phyloP scores from a whole-genome alignment of 1,140 invertebrate genomes.

The Zaprionus tsacasi region DNA sequence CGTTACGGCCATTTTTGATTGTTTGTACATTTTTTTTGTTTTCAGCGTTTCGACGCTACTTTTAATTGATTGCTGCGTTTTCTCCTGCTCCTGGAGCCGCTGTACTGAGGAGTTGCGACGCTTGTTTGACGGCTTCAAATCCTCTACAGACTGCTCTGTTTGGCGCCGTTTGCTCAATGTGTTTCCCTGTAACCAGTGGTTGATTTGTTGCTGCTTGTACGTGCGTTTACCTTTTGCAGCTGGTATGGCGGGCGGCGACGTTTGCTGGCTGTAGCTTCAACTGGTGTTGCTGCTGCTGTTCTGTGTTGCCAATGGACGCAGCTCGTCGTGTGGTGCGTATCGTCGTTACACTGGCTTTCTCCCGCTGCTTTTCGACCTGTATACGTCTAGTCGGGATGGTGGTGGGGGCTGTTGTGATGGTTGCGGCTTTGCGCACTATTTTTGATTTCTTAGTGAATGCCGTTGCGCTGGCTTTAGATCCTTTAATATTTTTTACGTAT shows the following conservation, averaged over 20 bases:
- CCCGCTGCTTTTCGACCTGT: constrained; percentile 5
- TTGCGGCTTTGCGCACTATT: constrained; percentile 7
- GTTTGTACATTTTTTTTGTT: constrained; percentile 61
- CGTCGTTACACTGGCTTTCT: neutral
- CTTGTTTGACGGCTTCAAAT: constrained; percentile 5
- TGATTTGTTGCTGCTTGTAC: neutral
- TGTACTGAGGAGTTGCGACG: constrained; percentile 35
- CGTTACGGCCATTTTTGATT: constrained; percentile 19
- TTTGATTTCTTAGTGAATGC: constrained; percentile 19
- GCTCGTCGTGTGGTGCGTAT: constrained; percentile 22
- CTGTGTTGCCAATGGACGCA: constrained; percentile 19
- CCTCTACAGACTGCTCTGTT: neutral
- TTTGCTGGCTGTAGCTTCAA: constrained; percentile 3
- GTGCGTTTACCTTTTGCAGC: neutral
- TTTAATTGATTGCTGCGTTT: neutral
- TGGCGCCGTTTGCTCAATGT: constrained; percentile 3
- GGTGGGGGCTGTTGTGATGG: constrained; percentile 1
- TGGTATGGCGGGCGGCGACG: neutral
- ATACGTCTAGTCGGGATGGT: constrained; percentile 15
- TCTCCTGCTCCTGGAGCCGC: neutral
- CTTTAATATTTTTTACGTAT: constrained; percentile 64
- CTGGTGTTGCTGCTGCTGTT: neutral
- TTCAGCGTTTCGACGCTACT: constrained; percentile 6
- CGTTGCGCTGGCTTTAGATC: constrained; percentile 9
- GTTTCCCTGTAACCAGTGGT: neutral